These are phyloP conservation scores for Gonioctena quinquepunctata DNA, from an alignment of 1,140 invertebrate genomes.

Conservation along the genomic window DNA sequence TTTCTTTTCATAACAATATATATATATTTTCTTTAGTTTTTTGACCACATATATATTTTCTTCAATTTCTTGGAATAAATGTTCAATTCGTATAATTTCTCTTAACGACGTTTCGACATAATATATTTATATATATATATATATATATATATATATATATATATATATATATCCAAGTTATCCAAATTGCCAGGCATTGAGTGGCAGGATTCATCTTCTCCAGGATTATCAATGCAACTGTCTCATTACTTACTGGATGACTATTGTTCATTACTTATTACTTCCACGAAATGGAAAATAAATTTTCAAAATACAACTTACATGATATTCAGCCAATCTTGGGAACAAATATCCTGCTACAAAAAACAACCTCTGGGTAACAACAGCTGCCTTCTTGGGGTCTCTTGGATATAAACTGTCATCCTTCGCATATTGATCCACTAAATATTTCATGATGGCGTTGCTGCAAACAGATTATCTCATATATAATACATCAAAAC, in stretches of 20 bases:
- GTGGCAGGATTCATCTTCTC: background rate
- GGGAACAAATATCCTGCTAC: conserved; percentile 56
- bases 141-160: too few species aligned
- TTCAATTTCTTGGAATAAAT: too few species aligned
- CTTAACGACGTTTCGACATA: too few species aligned
- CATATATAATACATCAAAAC: too few species aligned
- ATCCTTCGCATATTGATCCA: conserved; percentile 58
- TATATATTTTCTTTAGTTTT: too few species aligned
- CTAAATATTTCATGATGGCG: conserved; percentile 59
- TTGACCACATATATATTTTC: too few species aligned
- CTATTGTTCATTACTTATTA: background rate
- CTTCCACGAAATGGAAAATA: background rate
- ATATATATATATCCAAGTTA: too few species aligned
- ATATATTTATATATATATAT: too few species aligned
- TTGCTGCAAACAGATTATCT: conserved; percentile 44
- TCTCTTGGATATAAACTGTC: conserved; percentile 59
- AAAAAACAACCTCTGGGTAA: conserved; percentile 58
- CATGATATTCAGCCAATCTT: conserved; percentile 47
- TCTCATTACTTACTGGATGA: background rate
- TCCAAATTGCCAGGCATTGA: background rate
- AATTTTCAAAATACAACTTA: conserved; percentile 19
- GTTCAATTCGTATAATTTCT: too few species aligned
- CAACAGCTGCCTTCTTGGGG: conserved; percentile 55
- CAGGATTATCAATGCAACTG: background rate
- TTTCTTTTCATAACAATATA: too few species aligned